Base-by-base conservation (phyloP, 2,888 invertebrate genomes). In the Craniophora ligustri region DNA sequence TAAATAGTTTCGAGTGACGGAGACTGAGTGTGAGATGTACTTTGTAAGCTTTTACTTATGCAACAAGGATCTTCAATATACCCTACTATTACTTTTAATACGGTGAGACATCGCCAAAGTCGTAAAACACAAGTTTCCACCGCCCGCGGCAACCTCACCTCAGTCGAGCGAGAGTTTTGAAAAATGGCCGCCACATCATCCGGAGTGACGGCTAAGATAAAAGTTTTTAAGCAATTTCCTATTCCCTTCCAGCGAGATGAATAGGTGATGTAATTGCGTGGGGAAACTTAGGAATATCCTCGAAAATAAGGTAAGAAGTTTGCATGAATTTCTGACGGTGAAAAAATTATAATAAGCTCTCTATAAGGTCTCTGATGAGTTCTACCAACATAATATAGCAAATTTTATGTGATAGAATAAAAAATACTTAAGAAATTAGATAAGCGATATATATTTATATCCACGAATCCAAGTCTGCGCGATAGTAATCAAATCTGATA, bases 191-290 rank as follows among this genome's bases (percentile, higher is more conserved):
- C 65, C 48, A 32, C 65, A 46, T 67, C 67, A 54, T 40, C 26
- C 40, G 44, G 65, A 68, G 49, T 74, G 74, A 73, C 74, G 59
- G 62, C 44, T 45, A 30, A 57, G 78, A 75, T 77, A 77, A 76
- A 78, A 77, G 65, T 76, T 77, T 76, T 57, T 51, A 53, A 71
- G 76, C 71, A 72, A 72, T 76, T 72, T 74, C 71, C 72, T 61
- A 70, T 71, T 71, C 67, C 66, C 45, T 71, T 58, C 64, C 65
- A 57, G 15, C 16, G 58, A 62, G 76, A 63, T 59, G 65, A 75
- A 70, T 61, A 69, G 72, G 69, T 74, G 69, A 74, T 63, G 67
- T 74, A 68, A 68, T 65, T 65, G 68, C 64, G 59, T 40, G 48
- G 51, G 46, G 59, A 58, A 65, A 65, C 65, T 65, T 63, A 60